Base-by-base conservation (phyloP, 2,797 vertebrate genomes). In the Argyrosomus regius region DNA sequence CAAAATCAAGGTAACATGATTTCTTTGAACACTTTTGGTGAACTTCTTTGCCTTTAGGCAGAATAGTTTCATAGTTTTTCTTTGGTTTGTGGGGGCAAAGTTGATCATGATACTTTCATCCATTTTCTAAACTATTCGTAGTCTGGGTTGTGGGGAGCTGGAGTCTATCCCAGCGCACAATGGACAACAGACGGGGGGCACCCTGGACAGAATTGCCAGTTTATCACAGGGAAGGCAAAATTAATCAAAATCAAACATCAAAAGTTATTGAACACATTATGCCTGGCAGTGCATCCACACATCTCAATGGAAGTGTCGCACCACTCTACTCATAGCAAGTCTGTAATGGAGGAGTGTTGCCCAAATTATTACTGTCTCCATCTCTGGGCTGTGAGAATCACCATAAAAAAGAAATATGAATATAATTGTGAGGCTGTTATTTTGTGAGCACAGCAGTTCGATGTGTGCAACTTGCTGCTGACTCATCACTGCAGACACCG, bases 401-500 rank as follows among this genome's bases (percentile, higher is more conserved):
- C 59, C 35, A 11, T 28, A 72, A 57, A 75, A 75, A 59, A 75
- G 45, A 66, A 39, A 77, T 43, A 57, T 70, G 59, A 75, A 75
- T 79, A 14, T 81, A 52, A 81, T 52, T 66, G 39, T 59, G 50
- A 64, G 50, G 48, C 41, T 70, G 61, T 46, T 45, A 39, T 71
- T 78, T 57, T 75, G 68, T 78, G 53, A 75, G 58, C 78, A 43
- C 69, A 82, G 77, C 72, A 76, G 22, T 80, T 83, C 18, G 0
- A 57, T 45, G 18, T 31, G 63, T 49, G 58, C 64, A 59, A 72
- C 63, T 67, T 72, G 48, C 61, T 75, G 85, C 89, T 84, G 85
- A 84, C 77, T 82, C 85, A 83, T 77, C 82, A 63, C 5, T 49
- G 64, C 53, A 11, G 14, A 24, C 53, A 11, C 53, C 39, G 11